Base-by-base conservation (phyloP, 2,888 invertebrate genomes). In the Hirtodrosophila histrioides region DNA sequence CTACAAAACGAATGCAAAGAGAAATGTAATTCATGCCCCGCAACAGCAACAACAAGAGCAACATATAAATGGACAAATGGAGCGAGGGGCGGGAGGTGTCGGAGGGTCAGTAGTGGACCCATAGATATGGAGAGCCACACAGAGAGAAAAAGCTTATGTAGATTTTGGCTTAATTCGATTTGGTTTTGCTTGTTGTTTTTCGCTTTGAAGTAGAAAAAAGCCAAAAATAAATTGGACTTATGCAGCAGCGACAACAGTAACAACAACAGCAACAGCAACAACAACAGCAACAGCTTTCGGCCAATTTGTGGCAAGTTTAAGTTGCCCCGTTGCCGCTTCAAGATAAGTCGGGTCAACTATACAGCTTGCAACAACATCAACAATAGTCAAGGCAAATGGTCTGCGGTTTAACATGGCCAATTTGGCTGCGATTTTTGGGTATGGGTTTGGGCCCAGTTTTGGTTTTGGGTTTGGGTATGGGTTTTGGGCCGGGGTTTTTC, bases 1-100 rank as follows among this genome's bases (percentile, higher is more conserved):
- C 73, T 65, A 71, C 70, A 53, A 64, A 69, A 49, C 77, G 56
- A 86, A 82, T 86, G 84, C 80, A 83, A 88, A 79, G 88, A 83
- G 84, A 88, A 83, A 83, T 83, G 88, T 83, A 88, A 86, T 88
- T 86, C 88, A 88, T 88, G 84, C 82, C 80, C 78, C 70, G 58
- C 76, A 80, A 55, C 75, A 81, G 36, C 44, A 75, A 9, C 58
- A 68, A 61, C 45, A 53, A 45, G 53, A 65, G 62, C 37, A 65
- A 49, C 61, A 65, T 65, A 66, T 73, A 79, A 69, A 79, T 68
- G 78, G 63, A 63, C 77, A 78, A 69, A 76, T 74, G 69, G 53
- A 71, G 45, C 57, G 71, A 64, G 61, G 51, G 33, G 50, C 12
- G 39, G 31, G 35, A 3, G 41, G 6, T 9, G 44, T 8, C 9